Evolutionary conservation across 2,888 invertebrate genomes (phyloP), one percentile per base, ranked within the genome.

Genomic region (Morpho deidamia): DNA sequence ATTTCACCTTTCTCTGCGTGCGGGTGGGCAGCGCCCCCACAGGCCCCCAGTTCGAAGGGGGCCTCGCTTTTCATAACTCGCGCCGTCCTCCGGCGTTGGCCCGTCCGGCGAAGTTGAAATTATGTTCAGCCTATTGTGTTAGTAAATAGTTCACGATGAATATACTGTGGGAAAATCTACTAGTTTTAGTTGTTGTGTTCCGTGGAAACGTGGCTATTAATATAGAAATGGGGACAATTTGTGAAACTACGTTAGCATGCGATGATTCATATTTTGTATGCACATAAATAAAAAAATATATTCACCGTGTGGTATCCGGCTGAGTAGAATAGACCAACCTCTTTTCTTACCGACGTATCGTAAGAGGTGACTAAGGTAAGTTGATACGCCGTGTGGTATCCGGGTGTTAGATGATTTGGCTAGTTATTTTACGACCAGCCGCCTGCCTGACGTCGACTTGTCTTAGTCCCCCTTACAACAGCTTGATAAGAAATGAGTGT

Each of bases 1-100:
- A 74, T 77, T 75, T 75, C 76, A 76, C 69, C 56, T 42, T 55
- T 49, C 55, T 41, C 47, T 48, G 47, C 45, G 41, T 10, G 35
- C 42, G 41, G 7, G 10, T 10, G 46, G 42, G 12, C n/a, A 7
- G 39, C 11, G 7, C 11, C 48, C 7, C 40, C 3, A 32, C 7
- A 11, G 47, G 39, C 11, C 39, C 40, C 11, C 47, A 23, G 11
- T 11, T 39, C 33, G 34, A n/a, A 54, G 52, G 51, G 55, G 61
- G 47, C 39, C 34, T 14, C 11, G 51, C 45, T 55, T 55, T 58
- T 55, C 55, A 58, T 55, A 58, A 53, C 55, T 51, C 58, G 57
- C 44, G 52, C 53, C 50, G 59, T 56, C 58, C 55, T 57, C 59
- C 60, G 59, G 61, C 51, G 60, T 54, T 58, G 50, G 58, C 52